Evolutionary conservation across 2,113 vertebrate genomes (phyloP).

Genomic region (Turnix velox): DNA sequence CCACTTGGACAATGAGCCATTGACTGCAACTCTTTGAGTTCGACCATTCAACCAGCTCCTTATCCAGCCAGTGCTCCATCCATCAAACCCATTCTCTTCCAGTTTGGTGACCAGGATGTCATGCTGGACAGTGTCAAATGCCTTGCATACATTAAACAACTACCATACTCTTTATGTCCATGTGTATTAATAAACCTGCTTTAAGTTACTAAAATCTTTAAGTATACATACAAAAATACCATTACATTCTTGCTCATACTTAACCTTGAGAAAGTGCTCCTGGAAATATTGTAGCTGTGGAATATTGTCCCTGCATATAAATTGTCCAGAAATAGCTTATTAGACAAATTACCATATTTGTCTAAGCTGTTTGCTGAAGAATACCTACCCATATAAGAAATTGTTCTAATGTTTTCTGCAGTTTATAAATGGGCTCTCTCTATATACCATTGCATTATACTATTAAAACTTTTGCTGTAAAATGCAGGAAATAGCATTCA

Average conservation of each 20-base stretch:
- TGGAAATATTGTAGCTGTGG: background rate
- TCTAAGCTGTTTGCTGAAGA: background rate
- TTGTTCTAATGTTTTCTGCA: background rate
- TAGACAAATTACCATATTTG: background rate
- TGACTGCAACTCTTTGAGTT: too few relatives aligned
- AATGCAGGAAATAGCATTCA: constrained; percentile 18
- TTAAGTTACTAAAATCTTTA: background rate
- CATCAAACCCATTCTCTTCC: too few relatives aligned
- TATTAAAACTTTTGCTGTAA: constrained; percentile 49
- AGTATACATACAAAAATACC: background rate
- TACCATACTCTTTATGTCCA: background rate
- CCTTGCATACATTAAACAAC: too few relatives aligned
- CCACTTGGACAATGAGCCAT: too few relatives aligned
- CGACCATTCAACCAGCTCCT: too few relatives aligned
- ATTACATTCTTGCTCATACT: background rate
- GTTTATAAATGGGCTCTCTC: background rate
- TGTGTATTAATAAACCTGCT: background rate
- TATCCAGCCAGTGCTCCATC: too few relatives aligned
- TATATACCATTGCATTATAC: background rate
- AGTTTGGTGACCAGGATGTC: too few relatives aligned
- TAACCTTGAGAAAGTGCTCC: background rate
- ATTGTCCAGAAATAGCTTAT: background rate
- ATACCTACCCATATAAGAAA: background rate
- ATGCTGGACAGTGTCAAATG: too few relatives aligned
- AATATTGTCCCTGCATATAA: background rate